A percentile compares a stretch with the other conserved stretches of the same genome.
Evolutionary conservation across 2,797 vertebrate species (phyloP).

Genomic region (Hipposideros larvatus): DNA sequence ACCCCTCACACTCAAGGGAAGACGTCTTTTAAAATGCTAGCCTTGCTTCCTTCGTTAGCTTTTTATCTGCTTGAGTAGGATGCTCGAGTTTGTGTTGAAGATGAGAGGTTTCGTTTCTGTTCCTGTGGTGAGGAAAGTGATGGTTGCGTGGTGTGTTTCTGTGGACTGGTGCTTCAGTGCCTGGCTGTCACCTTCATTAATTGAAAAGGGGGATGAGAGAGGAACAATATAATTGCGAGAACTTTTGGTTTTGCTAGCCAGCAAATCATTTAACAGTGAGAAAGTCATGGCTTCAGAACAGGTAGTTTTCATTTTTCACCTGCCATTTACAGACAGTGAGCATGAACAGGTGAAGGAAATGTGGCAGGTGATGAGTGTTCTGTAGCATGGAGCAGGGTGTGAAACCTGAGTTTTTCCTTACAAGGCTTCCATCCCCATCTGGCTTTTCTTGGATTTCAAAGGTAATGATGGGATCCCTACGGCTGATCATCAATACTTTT

Average conservation of each 20-base stretch:
- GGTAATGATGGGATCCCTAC: background rate
- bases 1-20: background rate
- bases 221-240: background rate
- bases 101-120: background rate
- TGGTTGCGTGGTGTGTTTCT: background rate
- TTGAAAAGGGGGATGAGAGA: slow-evolving; percentile 6
- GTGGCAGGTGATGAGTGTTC: fast-evolving
- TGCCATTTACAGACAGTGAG: background rate
- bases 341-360: background rate
- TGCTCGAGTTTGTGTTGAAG: background rate
- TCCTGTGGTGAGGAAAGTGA: background rate
- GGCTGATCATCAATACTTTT: background rate
- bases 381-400: background rate
- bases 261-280: background rate
- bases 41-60: background rate
- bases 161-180: background rate
- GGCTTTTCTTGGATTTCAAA: slow-evolving; percentile 16
- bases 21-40: background rate
- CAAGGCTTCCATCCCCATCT: background rate
- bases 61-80: background rate
- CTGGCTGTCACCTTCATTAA: background rate
- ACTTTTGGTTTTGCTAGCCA: background rate
- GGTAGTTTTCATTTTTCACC: background rate
- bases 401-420: background rate
- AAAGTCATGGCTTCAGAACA: background rate